A percentile compares a stretch with the other conserved stretches of the same genome.
phyloP scores from a whole-genome alignment of 2,888 invertebrate species.

The Linnaemya vulpina region DNA sequence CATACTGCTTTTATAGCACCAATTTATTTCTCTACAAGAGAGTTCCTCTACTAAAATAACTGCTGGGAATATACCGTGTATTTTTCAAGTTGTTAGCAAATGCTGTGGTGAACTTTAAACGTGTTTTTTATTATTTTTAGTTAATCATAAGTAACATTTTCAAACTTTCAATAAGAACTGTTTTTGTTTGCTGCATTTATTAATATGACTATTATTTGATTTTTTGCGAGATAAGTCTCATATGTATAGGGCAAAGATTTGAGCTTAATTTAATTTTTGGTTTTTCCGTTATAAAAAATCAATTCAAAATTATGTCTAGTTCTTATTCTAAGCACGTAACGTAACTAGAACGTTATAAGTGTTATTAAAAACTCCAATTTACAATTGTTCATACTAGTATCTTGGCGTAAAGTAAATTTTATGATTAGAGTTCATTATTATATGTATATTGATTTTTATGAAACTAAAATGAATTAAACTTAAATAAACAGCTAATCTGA shows the following conservation, averaged over 20 bases:
- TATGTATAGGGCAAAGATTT: constrained; percentile 37
- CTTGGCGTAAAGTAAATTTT: too few species aligned
- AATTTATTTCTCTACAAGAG: neutral
- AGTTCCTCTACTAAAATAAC: constrained; percentile 12
- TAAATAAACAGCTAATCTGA: too few species aligned
- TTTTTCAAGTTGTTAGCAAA: constrained; percentile 45
- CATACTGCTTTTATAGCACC: neutral
- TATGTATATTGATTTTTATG: too few species aligned
- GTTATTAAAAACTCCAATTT: constrained; percentile 1
- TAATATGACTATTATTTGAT: neutral
- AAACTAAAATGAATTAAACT: too few species aligned
- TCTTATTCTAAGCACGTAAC: neutral
- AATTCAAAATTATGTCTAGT: constrained; percentile 6
- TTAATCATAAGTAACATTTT: constrained; percentile 56
- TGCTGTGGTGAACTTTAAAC: constrained; percentile 36
- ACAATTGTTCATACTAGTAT: too few species aligned
- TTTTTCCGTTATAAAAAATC: constrained; percentile 32
- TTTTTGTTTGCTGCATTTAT: constrained; percentile 14
- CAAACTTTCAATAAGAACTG: constrained; percentile 49
- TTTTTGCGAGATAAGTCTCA: constrained; percentile 22
- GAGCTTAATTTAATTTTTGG: constrained; percentile 4
- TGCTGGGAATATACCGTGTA: constrained; percentile 25
- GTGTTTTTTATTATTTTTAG: constrained; percentile 27
- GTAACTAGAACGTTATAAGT: constrained; percentile 9
- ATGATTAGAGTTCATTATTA: too few species aligned